A percentile compares a stretch with the other conserved stretches of the same genome.
These are phyloP conservation scores for Platorchestia sp. DNA, from an alignment of 1,140 invertebrate genomes.

Conservation along the genomic window DNA sequence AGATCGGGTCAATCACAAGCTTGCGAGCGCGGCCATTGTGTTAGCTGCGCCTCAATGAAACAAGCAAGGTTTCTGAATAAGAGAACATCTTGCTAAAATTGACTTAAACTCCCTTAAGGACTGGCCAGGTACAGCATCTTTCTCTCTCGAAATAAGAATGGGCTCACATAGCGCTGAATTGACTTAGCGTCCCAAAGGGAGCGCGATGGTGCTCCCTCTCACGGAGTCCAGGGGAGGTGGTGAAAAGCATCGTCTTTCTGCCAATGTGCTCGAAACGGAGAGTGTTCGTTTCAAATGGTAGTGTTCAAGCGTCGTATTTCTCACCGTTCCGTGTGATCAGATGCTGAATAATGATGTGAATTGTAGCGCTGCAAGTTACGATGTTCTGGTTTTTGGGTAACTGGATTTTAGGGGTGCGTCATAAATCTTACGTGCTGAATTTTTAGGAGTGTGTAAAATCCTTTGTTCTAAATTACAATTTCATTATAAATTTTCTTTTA, in stretches of 20 bases:
- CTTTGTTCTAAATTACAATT: too few relatives aligned
- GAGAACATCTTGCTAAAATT: constrained; percentile 48
- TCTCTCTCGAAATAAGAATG: background rate
- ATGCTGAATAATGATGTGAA: background rate
- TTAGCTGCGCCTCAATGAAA: constrained; percentile 35
- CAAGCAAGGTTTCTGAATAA: constrained; percentile 38
- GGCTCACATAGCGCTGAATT: background rate
- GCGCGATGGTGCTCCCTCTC: too few relatives aligned
- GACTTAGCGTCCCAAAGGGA: background rate
- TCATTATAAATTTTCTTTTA: too few relatives aligned
- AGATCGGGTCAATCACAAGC: constrained; percentile 12
- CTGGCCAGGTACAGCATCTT: background rate
- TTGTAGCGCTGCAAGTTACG: too few relatives aligned
- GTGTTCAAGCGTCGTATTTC: background rate
- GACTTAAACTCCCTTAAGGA: constrained; percentile 51
- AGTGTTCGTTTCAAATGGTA: background rate
- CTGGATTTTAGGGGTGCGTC: too few relatives aligned
- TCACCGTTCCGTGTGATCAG: background rate
- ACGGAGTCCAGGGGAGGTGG: background rate
- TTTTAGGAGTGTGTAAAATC: too few relatives aligned
- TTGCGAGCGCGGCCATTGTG: background rate
- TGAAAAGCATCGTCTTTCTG: background rate
- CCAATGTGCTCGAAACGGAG: background rate
- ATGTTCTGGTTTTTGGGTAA: too few relatives aligned
- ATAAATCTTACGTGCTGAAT: too few relatives aligned